Evolutionary conservation across 2,113 vertebrate species (phyloP), one percentile per base, ranked within the genome.

Genomic region (Bubo scandiacus): DNA sequence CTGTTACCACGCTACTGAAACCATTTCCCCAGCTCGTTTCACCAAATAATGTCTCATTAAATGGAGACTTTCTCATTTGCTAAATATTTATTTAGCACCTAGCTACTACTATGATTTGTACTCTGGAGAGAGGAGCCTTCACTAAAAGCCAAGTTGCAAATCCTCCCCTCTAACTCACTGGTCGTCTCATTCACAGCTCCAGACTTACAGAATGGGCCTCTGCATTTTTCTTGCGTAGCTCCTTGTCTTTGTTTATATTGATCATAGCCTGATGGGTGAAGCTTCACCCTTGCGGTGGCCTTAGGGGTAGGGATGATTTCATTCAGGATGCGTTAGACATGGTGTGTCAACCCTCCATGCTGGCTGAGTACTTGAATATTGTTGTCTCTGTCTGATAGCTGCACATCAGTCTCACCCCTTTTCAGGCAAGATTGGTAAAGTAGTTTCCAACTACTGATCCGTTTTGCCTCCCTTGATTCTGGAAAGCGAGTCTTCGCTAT

Each of bases 81-180:
- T 94, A 90, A 88, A 59, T 95, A 86, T 89, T 92, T 92, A 82
- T 85, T 91, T 89, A 89, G 83, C 36, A 58, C 88, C 81, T 91
- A 59, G 81, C 83, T 90, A 22, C 86, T 83, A 10, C 80, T 95
- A 82, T 29, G 72, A 40, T 83, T 90, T 51, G 66, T 40, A 9
- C 47, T 89, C 61, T 84, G 54, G 83, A 91, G 72, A 91, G 51
- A 74, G 17, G 43, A 86, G 38, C 45, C 80, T 58, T 63, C 3
- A 0, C 36, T 88, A 43, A 71, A 29, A 90, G 72, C 92, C 55
- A 63, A 59, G 36, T 18, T 87, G 45, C 30, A 83, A 90, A 80
- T 73, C 59, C 25, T 83, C 29, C 27, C 21, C 8, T 8, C 4
- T 3, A 40, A 43, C 27, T 70, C 36, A 0, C 30, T 25, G 29